Base-by-base conservation (phyloP, 64 coral and sea anemone species). In the Montipora sp. region DNA sequence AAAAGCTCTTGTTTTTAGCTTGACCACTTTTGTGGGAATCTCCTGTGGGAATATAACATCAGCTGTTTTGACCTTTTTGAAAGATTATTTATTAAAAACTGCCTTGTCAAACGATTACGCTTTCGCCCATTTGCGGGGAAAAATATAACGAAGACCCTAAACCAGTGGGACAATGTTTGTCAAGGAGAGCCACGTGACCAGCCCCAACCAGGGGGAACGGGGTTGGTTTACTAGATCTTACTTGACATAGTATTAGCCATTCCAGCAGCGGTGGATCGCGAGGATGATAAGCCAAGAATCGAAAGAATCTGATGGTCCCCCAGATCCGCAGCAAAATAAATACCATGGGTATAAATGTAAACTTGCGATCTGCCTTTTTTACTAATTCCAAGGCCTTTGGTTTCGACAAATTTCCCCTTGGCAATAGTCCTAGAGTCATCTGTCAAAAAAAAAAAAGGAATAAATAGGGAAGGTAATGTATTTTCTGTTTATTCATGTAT, bases 281-380 rank as follows among this genome's bases (percentile, higher is more conserved):
- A n/a, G 58, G 58, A 19, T 87, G 67, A 43, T 44, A 77, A 77
- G 73, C 87, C 12, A 76, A 19, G 50, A 59, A 91, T 36, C 53
- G 19, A 48, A 89, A 86, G 80, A 96, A 96, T 12, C 94, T 80
- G 20, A 92, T 67, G 5, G 94, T 96, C 47, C 94, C 94, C 94
- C 94, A 96, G 19, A 96, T 90, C 11, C 86, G 87, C 59, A 96
- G 20, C 18, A 83, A 50, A 66, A 96, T 84, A 75, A 89, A 96
- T 5, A 96, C 86, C 12, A 96, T 14, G 18, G 94, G 94, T 3
- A 96, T 92, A 47, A 96, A 44, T 18, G 59, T 83, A 49, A 93
- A 92, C 24, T 96, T 96, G 16, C 78, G 70, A 47, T 92, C 87
- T 23, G 78, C 90, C 59, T 75, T 90, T 12, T 66, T 88, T 70